Conservation (phyloP, 2,888 invertebrate genomes). For the Epsilonema sp. region DNA sequence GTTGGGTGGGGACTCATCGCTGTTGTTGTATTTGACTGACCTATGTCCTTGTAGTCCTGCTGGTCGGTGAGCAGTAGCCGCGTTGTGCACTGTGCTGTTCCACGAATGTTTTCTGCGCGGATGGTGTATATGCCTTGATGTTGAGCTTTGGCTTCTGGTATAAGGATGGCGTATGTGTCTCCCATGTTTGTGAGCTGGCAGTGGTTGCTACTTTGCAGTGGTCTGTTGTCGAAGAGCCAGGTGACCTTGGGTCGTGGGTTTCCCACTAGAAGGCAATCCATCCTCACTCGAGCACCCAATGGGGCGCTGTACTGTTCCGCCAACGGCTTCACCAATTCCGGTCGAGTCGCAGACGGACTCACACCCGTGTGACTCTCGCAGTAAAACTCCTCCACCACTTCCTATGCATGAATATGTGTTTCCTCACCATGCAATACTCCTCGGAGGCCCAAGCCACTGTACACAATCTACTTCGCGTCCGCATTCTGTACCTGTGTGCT, state of each 20-base stretch:
- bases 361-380: conserved; percentile 9
- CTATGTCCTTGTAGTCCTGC: no score
- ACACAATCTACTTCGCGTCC: conserved; percentile 3
- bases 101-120: conserved; percentile 7
- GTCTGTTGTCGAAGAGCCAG: conserved; percentile 31
- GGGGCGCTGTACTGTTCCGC: conserved; percentile 22
- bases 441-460: no score
- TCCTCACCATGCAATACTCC: no score
- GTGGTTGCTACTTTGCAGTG: conserved; percentile 12
- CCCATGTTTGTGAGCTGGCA: conserved; percentile 24
- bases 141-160: conserved; percentile 24
- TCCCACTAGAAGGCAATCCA: conserved; percentile 30
- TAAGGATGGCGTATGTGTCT: conserved; percentile 32
- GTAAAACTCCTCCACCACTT: not conserved
- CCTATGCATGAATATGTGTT: no score
- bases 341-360: conserved; percentile 20
- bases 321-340: conserved; percentile 24
- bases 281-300: conserved; percentile 16
- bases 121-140: conserved; percentile 6
- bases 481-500: not conserved
- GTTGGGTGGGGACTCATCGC: no score
- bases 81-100: conserved; percentile 4
- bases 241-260: conserved; percentile 32
- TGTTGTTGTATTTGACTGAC: no score
- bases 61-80: not conserved